Percentiles rank a stretch among this genome's conserved stretches.
Evolutionary conservation across 2,888 invertebrate genomes (phyloP).

Genomic region (Ommatoiulus sabulosus): DNA sequence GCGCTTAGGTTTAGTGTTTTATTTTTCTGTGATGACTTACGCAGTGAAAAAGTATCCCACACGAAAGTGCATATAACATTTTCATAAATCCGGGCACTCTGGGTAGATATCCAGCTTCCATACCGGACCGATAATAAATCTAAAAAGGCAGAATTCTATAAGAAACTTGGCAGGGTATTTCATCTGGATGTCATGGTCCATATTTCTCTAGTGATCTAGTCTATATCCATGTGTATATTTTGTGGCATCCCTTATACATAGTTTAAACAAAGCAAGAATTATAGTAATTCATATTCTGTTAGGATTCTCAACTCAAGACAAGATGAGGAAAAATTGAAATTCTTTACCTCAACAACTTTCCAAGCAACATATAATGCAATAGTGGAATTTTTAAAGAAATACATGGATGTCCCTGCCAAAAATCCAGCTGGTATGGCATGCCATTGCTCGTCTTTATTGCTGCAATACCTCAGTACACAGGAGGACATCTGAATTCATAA

Average conservation of each 20-base stretch:
- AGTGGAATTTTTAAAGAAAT: conserved; percentile 80
- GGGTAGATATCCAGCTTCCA: conserved; percentile 75
- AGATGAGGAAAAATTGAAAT: neutral
- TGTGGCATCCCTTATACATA: neutral
- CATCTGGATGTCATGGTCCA: neutral
- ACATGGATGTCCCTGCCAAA: conserved; percentile 78
- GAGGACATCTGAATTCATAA: conserved; percentile 72
- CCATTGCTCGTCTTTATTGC: conserved; percentile 73
- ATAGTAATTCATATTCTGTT: neutral
- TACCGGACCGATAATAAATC: conserved; percentile 80
- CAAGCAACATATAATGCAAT: conserved; percentile 85
- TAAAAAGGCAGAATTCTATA: conserved; percentile 65
- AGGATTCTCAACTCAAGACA: neutral
- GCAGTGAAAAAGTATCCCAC: conserved; percentile 81
- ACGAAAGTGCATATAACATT: conserved; percentile 81
- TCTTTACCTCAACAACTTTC: conserved; percentile 81
- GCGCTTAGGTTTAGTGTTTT: no score
- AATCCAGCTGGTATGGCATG: conserved; percentile 80
- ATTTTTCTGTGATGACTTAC: neutral
- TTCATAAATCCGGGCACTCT: conserved; percentile 78
- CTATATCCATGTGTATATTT: no score
- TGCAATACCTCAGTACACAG: conserved; percentile 76
- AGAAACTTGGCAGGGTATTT: no score
- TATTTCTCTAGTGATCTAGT: neutral
- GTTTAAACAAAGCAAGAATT: neutral